Conservation (phyloP, 2,797 vertebrate genomes). For the Xyrichtys novacula region DNA sequence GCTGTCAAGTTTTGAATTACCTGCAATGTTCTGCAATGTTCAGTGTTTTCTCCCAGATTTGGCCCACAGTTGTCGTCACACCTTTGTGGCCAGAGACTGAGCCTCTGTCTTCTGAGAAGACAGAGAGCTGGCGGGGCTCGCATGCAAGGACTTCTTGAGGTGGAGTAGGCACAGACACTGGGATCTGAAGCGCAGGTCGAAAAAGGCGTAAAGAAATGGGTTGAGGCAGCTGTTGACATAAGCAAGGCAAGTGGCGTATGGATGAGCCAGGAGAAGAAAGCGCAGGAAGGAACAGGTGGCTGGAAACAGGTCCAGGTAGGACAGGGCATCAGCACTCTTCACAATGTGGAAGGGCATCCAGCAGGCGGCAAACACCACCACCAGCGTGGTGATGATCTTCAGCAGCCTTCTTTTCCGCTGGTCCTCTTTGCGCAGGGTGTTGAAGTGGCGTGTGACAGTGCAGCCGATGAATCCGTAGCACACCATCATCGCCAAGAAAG, state of each 20-base stretch:
- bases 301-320: conserved; percentile 84
- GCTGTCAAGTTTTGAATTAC: conserved; percentile 57
- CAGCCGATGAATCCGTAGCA: conserved; percentile 89
- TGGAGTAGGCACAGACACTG: conserved; percentile 88
- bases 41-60: conserved; percentile 51
- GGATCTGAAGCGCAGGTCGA: conserved; percentile 89
- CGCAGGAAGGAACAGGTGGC: conserved; percentile 79
- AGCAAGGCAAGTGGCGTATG: conserved; percentile 91
- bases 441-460: conserved; percentile 87
- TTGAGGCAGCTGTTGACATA: conserved; percentile 95
- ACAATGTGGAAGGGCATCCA: conserved; percentile 92
- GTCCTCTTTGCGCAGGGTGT: conserved; percentile 85
- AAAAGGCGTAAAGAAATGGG: conserved; percentile 92
- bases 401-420: conserved; percentile 87
- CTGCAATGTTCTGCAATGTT: conserved; percentile 60
- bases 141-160: conserved; percentile 83
- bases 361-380: conserved; percentile 90
- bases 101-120: conserved; percentile 90
- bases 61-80: conserved; percentile 73
- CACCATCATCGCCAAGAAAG: conserved; percentile 90
- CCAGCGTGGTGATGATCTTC: conserved; percentile 90
- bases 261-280: conserved; percentile 85
- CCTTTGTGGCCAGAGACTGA: conserved; percentile 87
- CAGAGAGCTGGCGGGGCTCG: conserved; percentile 82
- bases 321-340: conserved; percentile 87